Conservation (phyloP, 1,140 invertebrate genomes). For the Stratiolaelaps scimitus region DNA sequence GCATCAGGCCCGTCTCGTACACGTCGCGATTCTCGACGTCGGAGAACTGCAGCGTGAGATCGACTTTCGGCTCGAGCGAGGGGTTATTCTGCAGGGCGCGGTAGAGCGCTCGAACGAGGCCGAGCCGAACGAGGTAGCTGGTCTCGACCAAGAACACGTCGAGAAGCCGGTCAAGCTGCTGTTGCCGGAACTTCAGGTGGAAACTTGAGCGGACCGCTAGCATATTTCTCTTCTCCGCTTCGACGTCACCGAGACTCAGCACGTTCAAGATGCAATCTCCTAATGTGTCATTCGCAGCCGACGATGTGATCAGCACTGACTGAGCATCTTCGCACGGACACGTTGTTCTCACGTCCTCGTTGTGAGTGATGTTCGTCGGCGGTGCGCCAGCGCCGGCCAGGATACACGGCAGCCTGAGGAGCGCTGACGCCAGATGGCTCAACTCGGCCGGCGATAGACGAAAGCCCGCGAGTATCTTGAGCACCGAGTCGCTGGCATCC, state of each 20-base stretch:
- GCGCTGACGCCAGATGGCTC: not conserved
- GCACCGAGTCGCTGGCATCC: not conserved
- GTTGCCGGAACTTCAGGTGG: not conserved
- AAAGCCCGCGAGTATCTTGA: not conserved
- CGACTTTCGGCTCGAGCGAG: not conserved
- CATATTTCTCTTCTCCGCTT: too few species aligned
- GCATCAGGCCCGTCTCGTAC: conserved; percentile 15
- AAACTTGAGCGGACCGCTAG: not conserved
- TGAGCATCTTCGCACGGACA: too few species aligned
- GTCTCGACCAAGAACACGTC: conserved; percentile 3
- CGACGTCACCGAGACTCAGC: too few species aligned
- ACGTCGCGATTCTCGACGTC: conserved; percentile 2
- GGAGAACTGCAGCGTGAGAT: conserved; percentile 4
- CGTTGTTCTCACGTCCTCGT: too few species aligned
- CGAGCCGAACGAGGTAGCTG: conserved; percentile 5
- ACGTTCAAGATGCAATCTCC: too few species aligned
- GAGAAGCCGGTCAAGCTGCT: not conserved
- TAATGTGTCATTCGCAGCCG: too few species aligned
- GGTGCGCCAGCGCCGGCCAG: not conserved
- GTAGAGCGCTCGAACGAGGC: not conserved
- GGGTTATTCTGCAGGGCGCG: not conserved
- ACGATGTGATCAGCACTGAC: too few species aligned
- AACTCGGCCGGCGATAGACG: not conserved
- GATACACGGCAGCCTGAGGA: not conserved
- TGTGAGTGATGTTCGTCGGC: too few species aligned